Percentiles rank a stretch among this genome's conserved stretches.
Conservation (phyloP, 2,888 invertebrate species). For the Mycalesis mineus region DNA sequence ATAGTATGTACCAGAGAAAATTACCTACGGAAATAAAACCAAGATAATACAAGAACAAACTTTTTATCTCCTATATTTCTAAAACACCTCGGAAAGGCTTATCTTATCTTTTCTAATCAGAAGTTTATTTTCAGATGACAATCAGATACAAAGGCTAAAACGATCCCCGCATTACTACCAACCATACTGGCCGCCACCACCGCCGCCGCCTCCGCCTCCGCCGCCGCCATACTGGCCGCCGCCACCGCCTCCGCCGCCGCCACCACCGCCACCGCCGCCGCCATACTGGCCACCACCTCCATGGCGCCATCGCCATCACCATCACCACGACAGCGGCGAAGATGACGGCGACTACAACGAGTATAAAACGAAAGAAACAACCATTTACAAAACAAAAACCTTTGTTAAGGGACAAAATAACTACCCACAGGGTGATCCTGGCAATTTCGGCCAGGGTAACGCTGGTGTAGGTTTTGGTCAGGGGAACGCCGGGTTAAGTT, state of each 20-base stretch:
- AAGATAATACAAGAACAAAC: no score
- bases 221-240: conserved; percentile 28
- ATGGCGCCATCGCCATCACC: conserved; percentile 31
- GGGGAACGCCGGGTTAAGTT: neutral
- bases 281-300: conserved; percentile 24
- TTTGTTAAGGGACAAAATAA: neutral
- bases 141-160: conserved; percentile 40
- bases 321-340: conserved; percentile 34
- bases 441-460: neutral
- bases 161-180: conserved; percentile 47
- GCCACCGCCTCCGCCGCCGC: conserved; percentile 30
- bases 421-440: neutral
- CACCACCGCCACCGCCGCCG: conserved; percentile 27
- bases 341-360: conserved; percentile 9
- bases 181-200: conserved; percentile 29
- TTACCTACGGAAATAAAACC: no score
- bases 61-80: no score
- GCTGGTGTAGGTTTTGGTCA: neutral
- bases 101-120: neutral
- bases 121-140: conserved; percentile 40
- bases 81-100: neutral
- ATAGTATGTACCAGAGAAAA: no score
- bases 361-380: conserved; percentile 1
- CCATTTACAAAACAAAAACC: neutral
- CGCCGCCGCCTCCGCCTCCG: conserved; percentile 30